Evolutionary conservation across 2,888 invertebrate species (phyloP), one percentile per base, ranked within the genome.

Genomic region (Amblyteles armatorius): DNA sequence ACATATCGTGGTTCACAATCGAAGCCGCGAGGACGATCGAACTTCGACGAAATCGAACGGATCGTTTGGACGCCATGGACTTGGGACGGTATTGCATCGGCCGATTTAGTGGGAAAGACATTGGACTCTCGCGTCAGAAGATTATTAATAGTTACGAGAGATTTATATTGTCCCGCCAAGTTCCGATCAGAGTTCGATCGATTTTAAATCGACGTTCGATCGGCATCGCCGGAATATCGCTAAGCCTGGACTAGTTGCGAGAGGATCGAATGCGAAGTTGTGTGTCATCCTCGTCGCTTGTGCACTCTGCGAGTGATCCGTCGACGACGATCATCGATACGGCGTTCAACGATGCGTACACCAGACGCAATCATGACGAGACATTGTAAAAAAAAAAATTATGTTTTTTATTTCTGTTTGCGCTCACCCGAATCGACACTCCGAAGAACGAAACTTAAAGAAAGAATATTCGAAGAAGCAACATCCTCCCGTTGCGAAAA

Each of bases 161-260:
- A 55, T 19, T 65, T 33, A 36, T 55, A 80, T 60, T 36, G 80
- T 65, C 26, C 76, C 71, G 65, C 63, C 60, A 71, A 65, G 33
- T 72, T 82, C 29, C 67, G 63, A 69, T 83, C 74, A 52, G 73
- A 50, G 44, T 52, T 52, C 16, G 44, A 48, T 52, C 60, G 60
- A 67, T 44, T 36, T 11, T 11, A 33, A 11, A 26, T 63, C 76
- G 57, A 6, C n/a, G 26, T 33, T 63, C 50, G 48, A 60, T 63
- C 50, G 63, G 16, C 29, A 13, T 63, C 74, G 69, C 44, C 78
- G 79, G 73, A 83, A 76, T 74, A 83, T 79, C 83, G 79, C 74
- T 69, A 79, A 71, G 83, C 68, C 74, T 79, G 69, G 83, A 83
- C 83, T 83, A 83, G 83, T 71, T 71, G 83, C 83, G 79, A 83